Evolutionary conservation across 1,140 invertebrate genomes (phyloP).

Genomic region (Periplaneta americana): DNA sequence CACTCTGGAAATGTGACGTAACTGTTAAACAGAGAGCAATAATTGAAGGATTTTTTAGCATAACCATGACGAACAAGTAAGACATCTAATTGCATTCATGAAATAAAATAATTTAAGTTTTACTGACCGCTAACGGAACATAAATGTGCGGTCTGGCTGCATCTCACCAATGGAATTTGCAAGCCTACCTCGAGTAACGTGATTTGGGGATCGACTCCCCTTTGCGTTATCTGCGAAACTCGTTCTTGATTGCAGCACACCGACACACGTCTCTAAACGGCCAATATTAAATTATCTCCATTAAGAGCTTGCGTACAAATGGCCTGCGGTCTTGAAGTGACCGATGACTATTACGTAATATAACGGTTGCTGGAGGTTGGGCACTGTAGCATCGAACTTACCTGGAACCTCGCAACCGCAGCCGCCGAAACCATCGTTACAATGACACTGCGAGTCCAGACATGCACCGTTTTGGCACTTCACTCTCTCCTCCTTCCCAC

Average conservation of each 20-base stretch:
- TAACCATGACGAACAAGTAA: not conserved
- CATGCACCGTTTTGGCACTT: conserved; percentile 88
- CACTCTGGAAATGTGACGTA: too few species aligned
- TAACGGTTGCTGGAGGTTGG: not conserved
- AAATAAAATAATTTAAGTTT: not conserved
- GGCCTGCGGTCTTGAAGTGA: not conserved
- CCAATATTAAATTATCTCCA: not conserved
- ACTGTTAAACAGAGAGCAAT: too few species aligned
- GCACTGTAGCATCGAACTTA: conserved; percentile 41
- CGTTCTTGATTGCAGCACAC: not conserved
- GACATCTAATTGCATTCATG: not conserved
- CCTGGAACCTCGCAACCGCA: conserved; percentile 91
- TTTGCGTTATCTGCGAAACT: not conserved
- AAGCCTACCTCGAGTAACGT: not conserved
- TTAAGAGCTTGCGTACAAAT: not conserved
- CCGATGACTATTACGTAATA: not conserved
- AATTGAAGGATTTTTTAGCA: not conserved
- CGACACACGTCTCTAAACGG: not conserved
- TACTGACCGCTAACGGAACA: not conserved
- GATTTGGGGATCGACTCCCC: not conserved
- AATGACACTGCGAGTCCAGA: conserved; percentile 89
- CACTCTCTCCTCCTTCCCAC: conserved; percentile 78
- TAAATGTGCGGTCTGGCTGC: not conserved
- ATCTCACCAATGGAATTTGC: not conserved
- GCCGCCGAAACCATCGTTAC: conserved; percentile 90